Percentiles rank a stretch among this genome's conserved stretches.
Conservation (phyloP, 2,113 vertebrate genomes). For the Trogon surrucura region DNA sequence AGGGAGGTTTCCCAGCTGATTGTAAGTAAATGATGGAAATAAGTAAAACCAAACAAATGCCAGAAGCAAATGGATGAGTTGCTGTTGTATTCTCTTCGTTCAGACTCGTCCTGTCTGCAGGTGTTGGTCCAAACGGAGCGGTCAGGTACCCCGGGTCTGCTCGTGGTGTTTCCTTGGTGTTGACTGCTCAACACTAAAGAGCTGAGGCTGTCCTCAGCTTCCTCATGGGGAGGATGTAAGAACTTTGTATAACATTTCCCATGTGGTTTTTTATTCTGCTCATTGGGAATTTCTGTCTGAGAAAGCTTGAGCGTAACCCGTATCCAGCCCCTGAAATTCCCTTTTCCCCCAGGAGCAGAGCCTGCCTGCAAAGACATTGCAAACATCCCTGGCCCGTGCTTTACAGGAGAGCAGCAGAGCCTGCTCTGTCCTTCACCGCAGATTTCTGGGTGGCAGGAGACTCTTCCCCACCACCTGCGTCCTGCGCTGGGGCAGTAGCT, state of each 20-base stretch:
- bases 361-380: not conserved
- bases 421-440: not conserved
- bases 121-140: fast-evolving
- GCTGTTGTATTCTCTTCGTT: not conserved
- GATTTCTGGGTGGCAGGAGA: not conserved
- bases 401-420: not conserved
- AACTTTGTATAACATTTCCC: not conserved
- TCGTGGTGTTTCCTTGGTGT: not conserved
- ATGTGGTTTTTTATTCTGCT: fast-evolving
- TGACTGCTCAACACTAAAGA: not conserved
- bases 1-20: not conserved
- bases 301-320: not conserved
- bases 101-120: not conserved
- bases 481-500: not conserved
- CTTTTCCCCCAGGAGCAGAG: not conserved
- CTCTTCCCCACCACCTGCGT: not conserved
- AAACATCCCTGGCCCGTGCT: not conserved
- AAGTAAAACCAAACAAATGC: not conserved
- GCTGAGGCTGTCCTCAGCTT: not conserved
- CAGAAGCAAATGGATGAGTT: not conserved
- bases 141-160: not conserved
- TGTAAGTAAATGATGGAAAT: not conserved
- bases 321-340: not conserved
- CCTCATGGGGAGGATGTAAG: not conserved
- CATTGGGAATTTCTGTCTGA: not conserved